Conservation (phyloP, 2,797 vertebrate species). For the Protonibea diacanthus region DNA sequence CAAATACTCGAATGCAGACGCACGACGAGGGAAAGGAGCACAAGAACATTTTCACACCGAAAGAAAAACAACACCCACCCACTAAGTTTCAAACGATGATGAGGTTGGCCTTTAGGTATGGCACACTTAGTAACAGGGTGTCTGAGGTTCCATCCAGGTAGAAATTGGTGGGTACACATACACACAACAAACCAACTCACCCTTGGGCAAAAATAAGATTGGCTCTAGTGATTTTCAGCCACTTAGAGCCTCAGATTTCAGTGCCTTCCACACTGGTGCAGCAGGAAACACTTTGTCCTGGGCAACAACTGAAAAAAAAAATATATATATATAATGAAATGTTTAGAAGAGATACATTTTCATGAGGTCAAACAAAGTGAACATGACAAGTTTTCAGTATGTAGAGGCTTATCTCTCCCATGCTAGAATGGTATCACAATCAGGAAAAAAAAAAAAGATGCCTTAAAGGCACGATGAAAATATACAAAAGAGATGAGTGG, state of each 20-base stretch:
- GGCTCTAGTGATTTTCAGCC: conserved; percentile 54
- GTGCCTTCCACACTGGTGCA: conserved; percentile 9
- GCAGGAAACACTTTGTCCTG: conserved; percentile 28
- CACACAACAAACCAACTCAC: conserved; percentile 9
- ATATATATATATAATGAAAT: conserved; percentile 20
- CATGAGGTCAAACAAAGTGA: conserved; percentile 36
- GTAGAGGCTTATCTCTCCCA: conserved; percentile 31
- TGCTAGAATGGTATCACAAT: conserved; percentile 44
- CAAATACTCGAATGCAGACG: conserved; percentile 1
- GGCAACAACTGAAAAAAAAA: conserved; percentile 6
- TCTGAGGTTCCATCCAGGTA: conserved; percentile 36
- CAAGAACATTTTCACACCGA: conserved; percentile 34
- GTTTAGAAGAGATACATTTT: conserved; percentile 22
- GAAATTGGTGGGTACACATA: conserved; percentile 22
- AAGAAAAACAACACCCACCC: conserved; percentile 31
- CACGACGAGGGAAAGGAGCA: conserved; percentile 6
- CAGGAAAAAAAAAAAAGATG: conserved; percentile 39
- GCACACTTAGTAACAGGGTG: conserved; percentile 26
- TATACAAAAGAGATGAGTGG: conserved; percentile 59
- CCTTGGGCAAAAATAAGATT: conserved; percentile 38
- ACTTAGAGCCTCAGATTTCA: conserved; percentile 42
- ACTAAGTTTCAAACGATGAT: conserved; percentile 34
- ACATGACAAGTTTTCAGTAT: conserved; percentile 37
- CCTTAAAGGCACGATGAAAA: conserved; percentile 36
- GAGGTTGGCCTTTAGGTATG: conserved; percentile 24